A percentile compares a stretch with the other conserved stretches of the same genome.
phyloP scores from a whole-genome alignment of 2,113 vertebrate species.

The Menidia beryllina region DNA sequence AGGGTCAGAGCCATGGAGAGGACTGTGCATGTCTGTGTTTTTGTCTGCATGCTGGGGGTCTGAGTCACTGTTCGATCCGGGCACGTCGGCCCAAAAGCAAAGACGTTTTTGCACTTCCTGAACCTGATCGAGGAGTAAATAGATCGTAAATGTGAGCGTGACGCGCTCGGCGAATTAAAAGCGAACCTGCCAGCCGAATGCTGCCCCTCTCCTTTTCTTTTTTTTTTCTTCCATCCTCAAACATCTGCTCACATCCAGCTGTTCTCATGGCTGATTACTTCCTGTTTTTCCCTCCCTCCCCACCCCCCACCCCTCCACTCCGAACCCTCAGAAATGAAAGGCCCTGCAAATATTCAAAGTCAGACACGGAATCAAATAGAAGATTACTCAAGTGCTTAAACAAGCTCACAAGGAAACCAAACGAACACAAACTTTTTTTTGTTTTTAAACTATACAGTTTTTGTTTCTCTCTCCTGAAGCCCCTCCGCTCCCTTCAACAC shows the following conservation, averaged over 20 bases:
- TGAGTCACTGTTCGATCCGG: slow-evolving; percentile 55
- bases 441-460: slow-evolving; percentile 70
- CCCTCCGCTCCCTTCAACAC: background rate
- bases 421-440: slow-evolving; percentile 36
- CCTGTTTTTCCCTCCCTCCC: slow-evolving; percentile 33
- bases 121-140: slow-evolving; percentile 40
- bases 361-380: slow-evolving; percentile 74
- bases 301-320: too few relatives aligned
- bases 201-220: slow-evolving; percentile 31
- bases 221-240: slow-evolving; percentile 15
- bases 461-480: slow-evolving; percentile 31
- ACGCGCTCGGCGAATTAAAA: slow-evolving; percentile 43
- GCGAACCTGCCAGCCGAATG: slow-evolving; percentile 61
- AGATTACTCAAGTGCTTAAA: slow-evolving; percentile 70
- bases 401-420: slow-evolving; percentile 60
- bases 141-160: slow-evolving; percentile 45
- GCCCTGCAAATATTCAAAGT: slow-evolving; percentile 48
- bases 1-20: slow-evolving; percentile 52
- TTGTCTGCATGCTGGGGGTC: slow-evolving; percentile 50
- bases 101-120: slow-evolving; percentile 46
- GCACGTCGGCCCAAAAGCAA: slow-evolving; percentile 46
- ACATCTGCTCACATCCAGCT: slow-evolving; percentile 65
- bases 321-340: slow-evolving; percentile 38
- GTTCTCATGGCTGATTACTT: slow-evolving; percentile 49
- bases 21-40: slow-evolving; percentile 36